Evolutionary conservation across 1,140 invertebrate genomes (phyloP).

Genomic region (Mamestra configurata): DNA sequence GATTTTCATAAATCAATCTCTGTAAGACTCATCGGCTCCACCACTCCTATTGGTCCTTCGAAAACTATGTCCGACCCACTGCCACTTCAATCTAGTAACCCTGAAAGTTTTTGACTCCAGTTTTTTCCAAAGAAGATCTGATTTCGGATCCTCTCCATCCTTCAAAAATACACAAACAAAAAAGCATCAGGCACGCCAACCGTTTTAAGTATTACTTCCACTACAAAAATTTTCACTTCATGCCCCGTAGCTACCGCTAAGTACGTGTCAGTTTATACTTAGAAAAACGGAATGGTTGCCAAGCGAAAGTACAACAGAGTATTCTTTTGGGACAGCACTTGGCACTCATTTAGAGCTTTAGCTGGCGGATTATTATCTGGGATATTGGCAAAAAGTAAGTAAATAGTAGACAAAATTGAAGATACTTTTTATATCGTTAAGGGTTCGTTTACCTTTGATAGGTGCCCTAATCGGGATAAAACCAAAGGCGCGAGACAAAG

Average conservation of each 20-base stretch:
- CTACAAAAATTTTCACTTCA: not conserved
- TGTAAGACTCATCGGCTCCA: too few relatives aligned
- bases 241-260: not conserved
- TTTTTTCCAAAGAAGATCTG: too few relatives aligned
- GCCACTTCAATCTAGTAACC: too few relatives aligned
- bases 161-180: not conserved
- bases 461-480: too few relatives aligned
- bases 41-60: too few relatives aligned
- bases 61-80: too few relatives aligned
- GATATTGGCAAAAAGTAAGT: not conserved
- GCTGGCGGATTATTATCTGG: constrained; percentile 10
- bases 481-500: too few relatives aligned
- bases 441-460: too few relatives aligned
- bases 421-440: too few relatives aligned
- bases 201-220: not conserved
- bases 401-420: not conserved
- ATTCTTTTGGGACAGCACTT: constrained; percentile 6
- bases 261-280: constrained; percentile 23
- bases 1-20: too few relatives aligned
- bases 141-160: too few relatives aligned
- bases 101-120: too few relatives aligned
- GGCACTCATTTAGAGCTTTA: constrained; percentile 12
- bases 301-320: constrained; percentile 2
- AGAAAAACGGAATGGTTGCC: constrained; percentile 33
- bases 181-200: not conserved